Conservation (phyloP, 2,888 invertebrate species). For the Celastrina argiolus region DNA sequence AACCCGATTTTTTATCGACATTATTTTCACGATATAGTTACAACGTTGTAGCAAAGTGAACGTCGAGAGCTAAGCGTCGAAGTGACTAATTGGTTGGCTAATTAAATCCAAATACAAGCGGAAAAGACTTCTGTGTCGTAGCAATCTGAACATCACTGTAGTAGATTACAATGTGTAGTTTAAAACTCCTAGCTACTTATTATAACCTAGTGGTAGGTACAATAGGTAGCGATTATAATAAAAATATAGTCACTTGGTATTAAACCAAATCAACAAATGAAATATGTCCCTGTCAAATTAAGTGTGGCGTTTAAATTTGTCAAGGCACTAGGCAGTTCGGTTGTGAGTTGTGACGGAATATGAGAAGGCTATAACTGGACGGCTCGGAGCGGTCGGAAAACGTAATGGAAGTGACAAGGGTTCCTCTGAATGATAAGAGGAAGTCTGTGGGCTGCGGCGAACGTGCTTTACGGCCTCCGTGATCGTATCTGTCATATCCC, state of each 20-base stretch:
- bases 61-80: no score
- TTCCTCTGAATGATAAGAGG: constrained; percentile 68
- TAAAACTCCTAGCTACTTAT: no score
- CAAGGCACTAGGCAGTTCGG: background rate
- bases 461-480: constrained; percentile 58
- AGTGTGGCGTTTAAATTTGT: constrained; percentile 44
- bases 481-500: constrained; percentile 50
- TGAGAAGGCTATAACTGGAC: constrained; percentile 63
- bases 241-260: background rate
- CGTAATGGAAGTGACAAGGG: constrained; percentile 75
- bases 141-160: no score
- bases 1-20: no score
- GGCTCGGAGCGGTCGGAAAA: constrained; percentile 56
- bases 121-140: no score
- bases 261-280: constrained; percentile 1
- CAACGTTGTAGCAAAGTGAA: no score
- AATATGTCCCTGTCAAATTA: constrained; percentile 27
- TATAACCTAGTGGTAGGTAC: no score
- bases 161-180: no score
- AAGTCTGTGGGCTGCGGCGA: constrained; percentile 58
- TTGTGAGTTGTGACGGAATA: constrained; percentile 45
- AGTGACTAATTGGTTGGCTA: no score
- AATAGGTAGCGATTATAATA: no score
- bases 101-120: no score
- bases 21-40: no score